Evolutionary conservation across 2,888 invertebrate species (phyloP).

Genomic region (Lampropteryx suffumata): DNA sequence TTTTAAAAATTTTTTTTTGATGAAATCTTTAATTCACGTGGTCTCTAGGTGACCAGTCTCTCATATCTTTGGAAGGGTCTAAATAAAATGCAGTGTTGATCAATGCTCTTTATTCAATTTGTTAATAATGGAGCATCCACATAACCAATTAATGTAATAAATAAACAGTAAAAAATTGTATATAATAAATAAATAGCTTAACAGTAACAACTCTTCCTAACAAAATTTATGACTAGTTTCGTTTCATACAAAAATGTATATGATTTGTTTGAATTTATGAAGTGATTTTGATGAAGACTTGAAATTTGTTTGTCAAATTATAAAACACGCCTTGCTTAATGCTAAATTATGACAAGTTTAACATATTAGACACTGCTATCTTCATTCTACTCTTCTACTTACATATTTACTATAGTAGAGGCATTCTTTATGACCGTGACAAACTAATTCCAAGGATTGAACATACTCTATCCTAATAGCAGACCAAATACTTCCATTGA

Average conservation of each 20-base stretch:
- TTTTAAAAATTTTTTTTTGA: too few relatives aligned
- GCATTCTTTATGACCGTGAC: too few relatives aligned
- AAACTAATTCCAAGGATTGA: too few relatives aligned
- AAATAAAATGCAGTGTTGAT: constrained; percentile 42
- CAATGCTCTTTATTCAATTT: constrained; percentile 71
- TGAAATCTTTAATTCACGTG: too few relatives aligned
- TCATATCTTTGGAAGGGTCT: neutral
- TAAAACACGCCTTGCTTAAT: too few relatives aligned
- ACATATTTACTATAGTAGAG: too few relatives aligned
- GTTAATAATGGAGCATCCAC: constrained; percentile 70
- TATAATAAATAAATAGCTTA: constrained; percentile 76
- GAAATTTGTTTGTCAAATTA: constrained; percentile 10
- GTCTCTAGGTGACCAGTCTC: too few relatives aligned
- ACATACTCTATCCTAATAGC: neutral
- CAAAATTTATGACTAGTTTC: constrained; percentile 68
- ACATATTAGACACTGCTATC: too few relatives aligned
- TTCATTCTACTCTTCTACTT: too few relatives aligned
- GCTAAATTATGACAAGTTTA: too few relatives aligned
- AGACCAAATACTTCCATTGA: neutral
- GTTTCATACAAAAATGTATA: constrained; percentile 46
- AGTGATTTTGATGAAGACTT: constrained; percentile 17
- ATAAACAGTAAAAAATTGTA: constrained; percentile 73
- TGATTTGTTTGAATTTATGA: constrained; percentile 29
- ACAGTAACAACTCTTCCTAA: constrained; percentile 61
- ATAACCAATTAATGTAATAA: constrained; percentile 61